Conservation (phyloP, 2,888 invertebrate species). For the Agrotis ipsilon region DNA sequence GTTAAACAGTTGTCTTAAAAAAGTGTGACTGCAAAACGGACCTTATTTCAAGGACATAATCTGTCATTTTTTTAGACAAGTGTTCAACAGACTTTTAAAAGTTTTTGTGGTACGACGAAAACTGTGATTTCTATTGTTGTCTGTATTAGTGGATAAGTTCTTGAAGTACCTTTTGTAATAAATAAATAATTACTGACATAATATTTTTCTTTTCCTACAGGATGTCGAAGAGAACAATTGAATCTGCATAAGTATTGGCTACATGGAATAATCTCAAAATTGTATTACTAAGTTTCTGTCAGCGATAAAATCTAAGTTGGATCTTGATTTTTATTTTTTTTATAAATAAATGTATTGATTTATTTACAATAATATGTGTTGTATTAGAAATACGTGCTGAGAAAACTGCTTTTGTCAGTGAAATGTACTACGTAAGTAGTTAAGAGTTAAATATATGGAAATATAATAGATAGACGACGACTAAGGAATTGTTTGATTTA, state of each 20-base stretch:
- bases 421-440: constrained; percentile 59
- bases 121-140: no score
- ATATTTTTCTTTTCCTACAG: constrained; percentile 69
- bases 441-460: constrained; percentile 54
- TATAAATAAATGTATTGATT: constrained; percentile 56
- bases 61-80: no score
- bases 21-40: no score
- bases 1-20: no score
- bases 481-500: constrained; percentile 31
- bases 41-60: no score
- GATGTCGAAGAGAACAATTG: constrained; percentile 81
- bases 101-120: no score
- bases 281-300: constrained; percentile 49
- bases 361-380: constrained; percentile 62
- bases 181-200: constrained; percentile 7
- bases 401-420: constrained; percentile 53
- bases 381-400: constrained; percentile 63
- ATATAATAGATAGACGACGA: constrained; percentile 56
- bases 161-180: no score
- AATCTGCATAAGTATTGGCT: constrained; percentile 47
- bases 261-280: constrained; percentile 50
- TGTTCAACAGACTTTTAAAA: no score
- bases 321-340: constrained; percentile 61
- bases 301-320: constrained; percentile 50
- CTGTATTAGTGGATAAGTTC: no score